Conservation (phyloP, 2,797 vertebrate genomes). For the Siniperca obscura region DNA sequence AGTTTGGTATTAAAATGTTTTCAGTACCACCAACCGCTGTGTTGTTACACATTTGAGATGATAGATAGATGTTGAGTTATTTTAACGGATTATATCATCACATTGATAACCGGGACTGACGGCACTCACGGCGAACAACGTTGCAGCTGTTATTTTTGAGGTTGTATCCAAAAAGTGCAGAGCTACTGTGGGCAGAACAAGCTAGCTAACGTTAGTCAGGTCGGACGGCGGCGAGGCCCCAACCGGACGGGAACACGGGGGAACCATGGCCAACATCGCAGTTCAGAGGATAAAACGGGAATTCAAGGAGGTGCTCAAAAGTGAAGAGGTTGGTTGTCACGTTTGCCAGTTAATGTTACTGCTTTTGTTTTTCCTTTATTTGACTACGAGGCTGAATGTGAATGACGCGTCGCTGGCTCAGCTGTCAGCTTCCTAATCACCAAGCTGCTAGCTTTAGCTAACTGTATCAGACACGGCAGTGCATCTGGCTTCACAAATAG, state of each 20-base stretch:
- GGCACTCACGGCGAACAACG: slow-evolving; percentile 22
- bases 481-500: slow-evolving; percentile 7
- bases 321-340: slow-evolving; percentile 91
- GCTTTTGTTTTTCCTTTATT: slow-evolving; percentile 10
- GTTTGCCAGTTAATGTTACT: neutral
- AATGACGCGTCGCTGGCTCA: slow-evolving; percentile 69
- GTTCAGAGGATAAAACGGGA: slow-evolving; percentile 99
- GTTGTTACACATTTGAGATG: slow-evolving; percentile 67
- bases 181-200: slow-evolving; percentile 53
- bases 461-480: slow-evolving; percentile 16
- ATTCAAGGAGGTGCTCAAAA: slow-evolving; percentile 99
- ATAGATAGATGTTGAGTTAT: slow-evolving; percentile 29
- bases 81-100: slow-evolving; percentile 23
- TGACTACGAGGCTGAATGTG: slow-evolving; percentile 31
- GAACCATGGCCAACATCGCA: slow-evolving; percentile 96
- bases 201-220: slow-evolving; percentile 71
- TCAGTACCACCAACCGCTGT: slow-evolving; percentile 68
- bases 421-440: slow-evolving; percentile 66
- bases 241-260: slow-evolving; percentile 77
- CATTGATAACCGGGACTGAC: slow-evolving; percentile 25
- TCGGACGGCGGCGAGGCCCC: slow-evolving; percentile 83
- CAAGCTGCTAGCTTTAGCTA: slow-evolving; percentile 66
- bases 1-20: slow-evolving; percentile 84
- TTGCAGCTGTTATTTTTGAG: slow-evolving; percentile 61
- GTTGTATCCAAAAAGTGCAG: slow-evolving; percentile 63